Percentiles rank a stretch among this genome's conserved stretches.
Evolutionary conservation across 2,113 vertebrate genomes (phyloP).

Genomic region (Actinemys pallida): DNA sequence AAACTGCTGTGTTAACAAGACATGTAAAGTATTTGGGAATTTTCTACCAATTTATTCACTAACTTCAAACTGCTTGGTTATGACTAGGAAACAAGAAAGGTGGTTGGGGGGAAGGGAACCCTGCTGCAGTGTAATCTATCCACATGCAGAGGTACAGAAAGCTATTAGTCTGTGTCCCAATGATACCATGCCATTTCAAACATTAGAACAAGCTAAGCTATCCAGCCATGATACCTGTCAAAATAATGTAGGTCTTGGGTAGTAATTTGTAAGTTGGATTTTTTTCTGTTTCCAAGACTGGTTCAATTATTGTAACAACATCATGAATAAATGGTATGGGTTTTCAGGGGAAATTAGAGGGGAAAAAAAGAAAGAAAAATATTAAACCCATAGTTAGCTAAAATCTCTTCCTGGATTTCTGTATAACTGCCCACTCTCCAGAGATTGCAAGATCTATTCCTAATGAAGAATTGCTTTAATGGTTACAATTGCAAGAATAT

Average conservation of each 20-base stretch:
- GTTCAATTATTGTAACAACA: conserved; percentile 46
- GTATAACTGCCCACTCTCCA: neutral
- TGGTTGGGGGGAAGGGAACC: accelerated
- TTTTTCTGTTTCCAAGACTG: neutral
- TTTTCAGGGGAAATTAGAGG: conserved; percentile 19
- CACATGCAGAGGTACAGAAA: neutral
- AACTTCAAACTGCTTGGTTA: neutral
- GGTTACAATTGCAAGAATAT: neutral
- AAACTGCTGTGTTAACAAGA: neutral
- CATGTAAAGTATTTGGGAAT: neutral
- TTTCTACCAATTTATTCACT: neutral
- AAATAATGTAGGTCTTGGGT: conserved; percentile 18
- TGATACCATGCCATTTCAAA: neutral
- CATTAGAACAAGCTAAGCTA: neutral
- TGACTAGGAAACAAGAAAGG: accelerated
- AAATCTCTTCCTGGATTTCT: neutral
- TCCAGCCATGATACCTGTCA: conserved; percentile 44
- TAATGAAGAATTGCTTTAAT: neutral
- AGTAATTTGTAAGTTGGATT: neutral
- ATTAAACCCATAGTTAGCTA: neutral
- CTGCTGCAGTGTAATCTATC: neutral
- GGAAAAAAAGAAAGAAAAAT: neutral
- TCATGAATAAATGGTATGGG: conserved; percentile 3
- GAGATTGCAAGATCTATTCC: neutral
- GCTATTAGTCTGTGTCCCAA: neutral